Percentiles rank a stretch among this genome's conserved stretches.
Conservation (phyloP, 2,113 vertebrate genomes). For the Albula glossodonta region DNA sequence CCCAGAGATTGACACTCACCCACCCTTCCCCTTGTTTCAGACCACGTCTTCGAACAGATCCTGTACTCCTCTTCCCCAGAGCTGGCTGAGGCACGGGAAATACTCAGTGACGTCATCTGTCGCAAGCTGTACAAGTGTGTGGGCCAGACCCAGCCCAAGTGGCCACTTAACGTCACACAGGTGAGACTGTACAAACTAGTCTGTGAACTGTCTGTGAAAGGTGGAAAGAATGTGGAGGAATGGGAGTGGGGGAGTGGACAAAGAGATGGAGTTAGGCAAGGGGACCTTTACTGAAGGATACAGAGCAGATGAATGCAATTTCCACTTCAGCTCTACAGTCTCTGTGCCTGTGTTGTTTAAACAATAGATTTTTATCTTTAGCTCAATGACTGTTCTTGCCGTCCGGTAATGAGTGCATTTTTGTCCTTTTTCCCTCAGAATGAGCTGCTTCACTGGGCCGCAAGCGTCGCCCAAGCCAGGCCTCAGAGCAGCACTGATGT, state of each 20-base stretch:
- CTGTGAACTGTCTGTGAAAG: not conserved
- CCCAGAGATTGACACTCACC: not conserved
- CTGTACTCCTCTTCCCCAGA: conserved; percentile 75
- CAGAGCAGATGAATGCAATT: not conserved
- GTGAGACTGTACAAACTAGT: conserved; percentile 43
- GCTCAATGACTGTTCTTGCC: no score
- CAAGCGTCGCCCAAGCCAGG: conserved; percentile 64
- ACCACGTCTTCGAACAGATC: conserved; percentile 87
- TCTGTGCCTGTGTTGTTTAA: no score
- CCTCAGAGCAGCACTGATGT: conserved; percentile 52
- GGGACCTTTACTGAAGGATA: no score
- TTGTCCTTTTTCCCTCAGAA: conserved; percentile 51
- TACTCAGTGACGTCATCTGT: conserved; percentile 78
- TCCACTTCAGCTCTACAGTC: not conserved
- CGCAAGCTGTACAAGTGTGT: conserved; percentile 83
- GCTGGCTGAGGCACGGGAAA: conserved; percentile 72
- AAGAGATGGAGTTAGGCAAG: not conserved
- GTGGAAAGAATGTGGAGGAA: no score
- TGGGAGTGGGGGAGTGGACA: not conserved
- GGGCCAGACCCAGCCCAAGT: conserved; percentile 76
- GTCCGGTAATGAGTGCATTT: not conserved
- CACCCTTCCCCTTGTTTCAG: conserved; percentile 60
- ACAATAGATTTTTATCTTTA: no score
- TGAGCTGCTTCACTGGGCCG: conserved; percentile 52
- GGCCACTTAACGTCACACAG: conserved; percentile 27